Evolutionary conservation across 2,888 invertebrate genomes (phyloP), one percentile per base, ranked within the genome.

Genomic region (Nymphalis urticae): DNA sequence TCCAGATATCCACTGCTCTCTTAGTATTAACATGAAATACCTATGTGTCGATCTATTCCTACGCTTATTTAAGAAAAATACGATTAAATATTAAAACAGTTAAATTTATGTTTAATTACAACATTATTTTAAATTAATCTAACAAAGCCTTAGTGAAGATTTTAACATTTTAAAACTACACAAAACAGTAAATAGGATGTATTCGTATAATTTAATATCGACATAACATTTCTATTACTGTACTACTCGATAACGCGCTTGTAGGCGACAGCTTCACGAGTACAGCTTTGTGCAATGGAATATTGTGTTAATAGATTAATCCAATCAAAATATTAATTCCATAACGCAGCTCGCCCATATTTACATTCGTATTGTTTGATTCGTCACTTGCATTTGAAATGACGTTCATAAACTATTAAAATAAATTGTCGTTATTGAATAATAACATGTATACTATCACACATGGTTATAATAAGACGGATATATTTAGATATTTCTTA

Each of bases 241-340:
- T 62, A 66, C 71, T 60, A 62, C 62, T 69, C 68, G 72, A 71
- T 71, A 63, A 66, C 51, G 48, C 58, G 66, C 69, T 66, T 72
- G 72, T 70, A 64, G 64, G 62, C 68, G 70, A 62, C 73, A 64
- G 59, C 62, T 78, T 79, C 76, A 73, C 79, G 78, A 83, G 79
- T 80, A 78, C 75, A 79, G 79, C 80, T 80, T 85, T 86, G 86
- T 85, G 84, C 81, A 83, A 79, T 79, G 78, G 76, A 84, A 87
- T 87, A 86, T 86, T 84, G 87, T 84, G 87, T 87, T 91, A 89
- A 91, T 91, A 90, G 88, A 90, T 89, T 90, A 90, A 90, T 90
- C 88, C 90, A 89, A 91, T 92, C 90, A 90, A 89, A 89, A 89
- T 88, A 90, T 90, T 89, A 90, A 90, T 89, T 89, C 89, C 86